phyloP scores from a whole-genome alignment of 1,140 invertebrate genomes.

The Daktulosphaira vitifoliae region DNA sequence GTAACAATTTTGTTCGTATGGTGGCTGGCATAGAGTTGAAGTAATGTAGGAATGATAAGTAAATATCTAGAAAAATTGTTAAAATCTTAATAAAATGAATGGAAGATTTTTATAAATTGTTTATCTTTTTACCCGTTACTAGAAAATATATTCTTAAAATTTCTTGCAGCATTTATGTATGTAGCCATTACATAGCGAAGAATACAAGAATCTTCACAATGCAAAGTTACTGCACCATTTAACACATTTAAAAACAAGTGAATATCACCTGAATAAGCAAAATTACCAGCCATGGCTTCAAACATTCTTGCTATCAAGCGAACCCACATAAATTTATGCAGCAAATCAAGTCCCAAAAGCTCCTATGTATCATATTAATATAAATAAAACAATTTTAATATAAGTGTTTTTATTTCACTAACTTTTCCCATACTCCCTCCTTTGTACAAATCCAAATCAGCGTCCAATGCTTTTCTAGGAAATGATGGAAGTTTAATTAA shows the following conservation, averaged over 20 bases:
- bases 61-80: constrained; percentile 60
- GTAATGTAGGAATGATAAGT: constrained; percentile 91
- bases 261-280: constrained; percentile 94
- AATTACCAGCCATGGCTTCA: constrained; percentile 96
- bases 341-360: constrained; percentile 83
- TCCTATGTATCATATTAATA: constrained; percentile 52
- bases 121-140: constrained; percentile 88
- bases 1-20: constrained; percentile 93
- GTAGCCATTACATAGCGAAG: constrained; percentile 92
- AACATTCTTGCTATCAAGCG: constrained; percentile 94
- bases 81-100: not conserved
- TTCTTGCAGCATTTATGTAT: constrained; percentile 93
- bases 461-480: constrained; percentile 93
- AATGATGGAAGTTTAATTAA: constrained; percentile 97
- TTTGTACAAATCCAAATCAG: constrained; percentile 88
- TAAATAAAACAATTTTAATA: not conserved
- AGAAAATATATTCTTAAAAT: constrained; percentile 98
- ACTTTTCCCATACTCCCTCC: constrained; percentile 82
- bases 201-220: constrained; percentile 93
- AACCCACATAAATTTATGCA: constrained; percentile 99
- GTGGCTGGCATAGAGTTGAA: constrained; percentile 95
- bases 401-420: constrained; percentile 37
- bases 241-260: constrained; percentile 96
- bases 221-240: constrained; percentile 91
- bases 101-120: too few species aligned